Evolutionary conservation across 2,888 invertebrate species (phyloP), one percentile per base, ranked within the genome.

Genomic region (Tenodera sinensis): DNA sequence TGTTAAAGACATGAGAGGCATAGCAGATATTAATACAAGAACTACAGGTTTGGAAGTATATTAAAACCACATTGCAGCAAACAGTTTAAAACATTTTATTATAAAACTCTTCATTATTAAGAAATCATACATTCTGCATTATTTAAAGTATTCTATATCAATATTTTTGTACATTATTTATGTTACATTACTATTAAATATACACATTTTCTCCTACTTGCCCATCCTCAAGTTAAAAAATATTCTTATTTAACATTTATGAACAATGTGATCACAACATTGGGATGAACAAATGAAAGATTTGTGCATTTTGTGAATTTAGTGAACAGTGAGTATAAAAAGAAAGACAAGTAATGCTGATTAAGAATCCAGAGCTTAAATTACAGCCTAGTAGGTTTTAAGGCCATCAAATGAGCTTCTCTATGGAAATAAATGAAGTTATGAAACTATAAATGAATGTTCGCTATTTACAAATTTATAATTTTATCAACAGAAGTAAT

Each of bases 21-120:
- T 34, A 6, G 1, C 9, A 42, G 1, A 12, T 42, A 12, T 42
- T 42, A 71, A 71, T 1, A 71, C 20, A 3, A 0, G 25, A 71
- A 20, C 6, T 25, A 20, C 4, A 71, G 54, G 54, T 71, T 71
- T 20, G 25, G 6, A 71, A 20, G 4, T 20, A 71, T 71, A 71
- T 71, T 71, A 71, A 71, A 71, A 71, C 15, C 20, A 20, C 25
- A 25, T 25, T 71, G 20, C 54, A 71, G 15, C 30, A 87, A 88
- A 88, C 84, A 84, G 84, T 88, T 84, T 88, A 88, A 71, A 42
- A 88, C 12, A 84, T 47, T 90, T 89, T 88, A 89, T 89, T 89
- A 89, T 84, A 90, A 90, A 90, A 90, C 34, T 86, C 89, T 86
- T 90, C 88, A 88, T 88, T 89, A 9, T 88, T 89, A 88, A 83